These are phyloP conservation scores for Sorex fumeus DNA, from an alignment of 2,113 vertebrate genomes.

Conservation along the genomic window DNA sequence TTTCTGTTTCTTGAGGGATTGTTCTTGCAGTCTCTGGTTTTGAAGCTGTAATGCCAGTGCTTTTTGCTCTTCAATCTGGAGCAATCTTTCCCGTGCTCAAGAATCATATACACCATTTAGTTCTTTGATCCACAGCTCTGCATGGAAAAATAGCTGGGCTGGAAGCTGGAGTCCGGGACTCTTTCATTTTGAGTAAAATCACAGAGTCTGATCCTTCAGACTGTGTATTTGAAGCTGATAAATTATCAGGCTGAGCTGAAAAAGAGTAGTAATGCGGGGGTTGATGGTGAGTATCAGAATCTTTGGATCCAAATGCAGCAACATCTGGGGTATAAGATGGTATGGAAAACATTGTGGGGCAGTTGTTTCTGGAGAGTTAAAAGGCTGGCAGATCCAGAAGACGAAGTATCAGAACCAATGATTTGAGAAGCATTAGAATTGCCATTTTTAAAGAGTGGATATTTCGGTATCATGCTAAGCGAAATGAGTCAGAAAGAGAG, in stretches of 20 bases:
- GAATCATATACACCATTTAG: too few relatives aligned
- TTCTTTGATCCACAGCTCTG: too few relatives aligned
- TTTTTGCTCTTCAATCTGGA: too few relatives aligned
- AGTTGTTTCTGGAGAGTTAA: slow-evolving; percentile 75
- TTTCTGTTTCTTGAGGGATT: too few relatives aligned
- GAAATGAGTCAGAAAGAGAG: too few relatives aligned
- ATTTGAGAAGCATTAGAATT: slow-evolving; percentile 81
- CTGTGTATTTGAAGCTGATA: slow-evolving; percentile 72
- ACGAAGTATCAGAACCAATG: slow-evolving; percentile 78
- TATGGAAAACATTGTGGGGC: slow-evolving; percentile 56
- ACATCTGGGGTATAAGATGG: slow-evolving; percentile 44
- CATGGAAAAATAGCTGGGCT: too few relatives aligned
- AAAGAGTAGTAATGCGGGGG: slow-evolving; percentile 57
- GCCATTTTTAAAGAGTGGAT: slow-evolving; percentile 81
- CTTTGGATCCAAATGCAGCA: slow-evolving; percentile 75
- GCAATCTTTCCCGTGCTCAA: too few relatives aligned
- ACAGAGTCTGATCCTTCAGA: slow-evolving; percentile 93
- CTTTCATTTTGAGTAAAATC: slow-evolving; percentile 95
- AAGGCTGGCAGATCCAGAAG: slow-evolving; percentile 62
- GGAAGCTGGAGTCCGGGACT: slow-evolving; percentile 89
- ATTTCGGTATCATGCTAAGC: too few relatives aligned
- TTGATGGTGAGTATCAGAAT: slow-evolving; percentile 71
- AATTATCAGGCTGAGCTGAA: slow-evolving; percentile 75
- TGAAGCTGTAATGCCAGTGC: too few relatives aligned
- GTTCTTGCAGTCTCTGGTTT: too few relatives aligned